A percentile compares a stretch with the other conserved stretches of the same genome.
Conservation (phyloP, 2,113 vertebrate species). For the Microtus pennsylvanicus region DNA sequence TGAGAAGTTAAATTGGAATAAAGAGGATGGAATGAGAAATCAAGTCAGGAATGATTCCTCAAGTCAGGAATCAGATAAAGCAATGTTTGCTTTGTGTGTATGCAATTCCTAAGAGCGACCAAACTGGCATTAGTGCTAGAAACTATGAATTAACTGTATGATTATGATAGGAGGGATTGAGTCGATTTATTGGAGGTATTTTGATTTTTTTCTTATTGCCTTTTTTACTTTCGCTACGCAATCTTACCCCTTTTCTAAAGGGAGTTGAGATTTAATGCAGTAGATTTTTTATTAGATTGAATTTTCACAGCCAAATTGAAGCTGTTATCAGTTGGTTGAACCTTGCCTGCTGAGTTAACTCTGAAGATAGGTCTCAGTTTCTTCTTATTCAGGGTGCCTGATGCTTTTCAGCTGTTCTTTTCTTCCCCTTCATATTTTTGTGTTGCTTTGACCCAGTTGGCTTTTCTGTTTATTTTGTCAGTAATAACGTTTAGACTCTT, state of each 20-base stretch:
- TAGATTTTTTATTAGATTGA: not conserved
- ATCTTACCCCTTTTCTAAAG: not conserved
- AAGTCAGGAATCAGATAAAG: conserved; percentile 24
- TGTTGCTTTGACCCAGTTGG: conserved; percentile 34
- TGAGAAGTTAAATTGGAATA: not conserved
- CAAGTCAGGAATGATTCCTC: not conserved
- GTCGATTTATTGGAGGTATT: not conserved
- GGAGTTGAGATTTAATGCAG: not conserved
- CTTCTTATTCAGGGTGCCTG: not conserved
- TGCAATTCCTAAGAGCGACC: not conserved
- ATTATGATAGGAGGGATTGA: not conserved
- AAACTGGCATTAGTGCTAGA: conserved; percentile 41
- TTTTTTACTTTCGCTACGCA: conserved; percentile 10
- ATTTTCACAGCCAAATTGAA: conserved; percentile 44
- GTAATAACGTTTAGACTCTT: conserved; percentile 42
- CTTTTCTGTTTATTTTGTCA: conserved; percentile 62
- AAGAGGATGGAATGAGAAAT: not conserved
- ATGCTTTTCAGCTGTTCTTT: conserved; percentile 35
- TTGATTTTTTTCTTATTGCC: not conserved
- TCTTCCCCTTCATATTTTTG: conserved; percentile 45
- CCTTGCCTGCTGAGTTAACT: not conserved
- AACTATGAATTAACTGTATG: conserved; percentile 4
- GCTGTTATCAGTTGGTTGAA: conserved; percentile 5
- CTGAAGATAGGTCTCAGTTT: not conserved
- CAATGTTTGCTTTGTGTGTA: not conserved